Evolutionary conservation across 2,113 vertebrate species (phyloP), one percentile per base, ranked within the genome.

Genomic region (Bos indicus): DNA sequence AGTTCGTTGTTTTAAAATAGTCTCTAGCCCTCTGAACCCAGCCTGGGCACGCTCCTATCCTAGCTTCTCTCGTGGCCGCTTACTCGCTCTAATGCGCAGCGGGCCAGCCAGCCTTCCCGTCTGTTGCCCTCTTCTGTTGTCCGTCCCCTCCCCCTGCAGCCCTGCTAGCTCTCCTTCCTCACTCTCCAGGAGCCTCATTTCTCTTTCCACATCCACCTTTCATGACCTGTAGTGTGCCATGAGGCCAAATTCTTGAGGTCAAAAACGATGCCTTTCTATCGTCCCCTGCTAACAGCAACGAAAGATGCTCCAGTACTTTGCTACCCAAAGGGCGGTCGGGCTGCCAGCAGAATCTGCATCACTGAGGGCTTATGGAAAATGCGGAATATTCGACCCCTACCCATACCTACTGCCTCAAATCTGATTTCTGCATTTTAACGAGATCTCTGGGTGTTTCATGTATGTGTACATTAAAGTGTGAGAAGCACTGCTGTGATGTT

Each of bases 391-490:
- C 28, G 48, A 36, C 25, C 54, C 36, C 12, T 94, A 25, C 67
- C 28, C 25, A 67, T n/a, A 90, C 12, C 33, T n/a, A 2, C 13
- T n/a, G 40, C 21, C 2, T 19, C 36, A 43, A 25, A 14, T 74
- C 36, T 1, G 15, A 60, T 56, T 56, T 59, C 40, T 92, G 23
- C 25, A 23, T 67, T 86, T 93, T 81, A 9, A n/a, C 28, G 7
- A 60, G 56, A 36, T 60, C 43, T 21, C 25, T 14, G 21, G 36
- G 26, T 74, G 64, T 52, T 62, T 64, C 51, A 0, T 6, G 17
- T 40, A 36, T 71, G 67, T 71, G 11, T 1, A 0, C n/a, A 1
- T 3, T 16, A 25, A n/a, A 2, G 23, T 30, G 46, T 23, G 48
- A 71, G 62, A 71, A 87, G 33, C 33, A 9, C 33, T 52, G 64